Evolutionary conservation across 2,888 invertebrate species (phyloP).

Genomic region (Morinoia aosen): DNA sequence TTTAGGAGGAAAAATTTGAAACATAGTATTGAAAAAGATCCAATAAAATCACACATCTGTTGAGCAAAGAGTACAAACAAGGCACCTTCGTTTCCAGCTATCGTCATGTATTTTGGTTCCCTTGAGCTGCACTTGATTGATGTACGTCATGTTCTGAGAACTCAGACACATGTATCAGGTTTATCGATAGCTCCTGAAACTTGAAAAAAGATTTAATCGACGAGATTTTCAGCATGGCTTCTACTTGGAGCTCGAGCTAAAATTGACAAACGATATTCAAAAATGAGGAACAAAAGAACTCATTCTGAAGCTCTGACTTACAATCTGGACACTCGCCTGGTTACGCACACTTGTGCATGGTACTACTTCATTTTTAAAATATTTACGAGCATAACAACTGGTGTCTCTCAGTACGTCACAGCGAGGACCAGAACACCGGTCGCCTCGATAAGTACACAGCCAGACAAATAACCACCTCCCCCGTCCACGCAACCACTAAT

Average conservation of each 20-base stretch:
- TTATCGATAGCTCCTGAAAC: not conserved
- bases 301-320: not conserved
- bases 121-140: not conserved
- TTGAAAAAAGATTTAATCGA: not conserved
- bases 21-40: not conserved
- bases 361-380: not conserved
- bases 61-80: not conserved
- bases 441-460: too few relatives aligned
- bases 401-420: not conserved
- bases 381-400: not conserved
- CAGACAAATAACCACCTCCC: too few relatives aligned
- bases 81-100: not conserved
- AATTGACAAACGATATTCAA: not conserved
- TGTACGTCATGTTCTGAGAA: not conserved
- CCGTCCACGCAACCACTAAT: not conserved
- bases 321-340: not conserved
- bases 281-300: not conserved
- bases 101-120: not conserved
- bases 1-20: not conserved
- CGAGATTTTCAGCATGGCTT: not conserved
- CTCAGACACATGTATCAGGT: not conserved
- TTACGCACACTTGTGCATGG: not conserved
- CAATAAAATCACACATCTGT: not conserved
- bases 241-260: not conserved
- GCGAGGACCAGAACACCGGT: too few relatives aligned